Percentiles rank a stretch among this genome's conserved stretches.
Conservation (phyloP, 2,797 vertebrate species). For the Cyprinodon diabolis region DNA sequence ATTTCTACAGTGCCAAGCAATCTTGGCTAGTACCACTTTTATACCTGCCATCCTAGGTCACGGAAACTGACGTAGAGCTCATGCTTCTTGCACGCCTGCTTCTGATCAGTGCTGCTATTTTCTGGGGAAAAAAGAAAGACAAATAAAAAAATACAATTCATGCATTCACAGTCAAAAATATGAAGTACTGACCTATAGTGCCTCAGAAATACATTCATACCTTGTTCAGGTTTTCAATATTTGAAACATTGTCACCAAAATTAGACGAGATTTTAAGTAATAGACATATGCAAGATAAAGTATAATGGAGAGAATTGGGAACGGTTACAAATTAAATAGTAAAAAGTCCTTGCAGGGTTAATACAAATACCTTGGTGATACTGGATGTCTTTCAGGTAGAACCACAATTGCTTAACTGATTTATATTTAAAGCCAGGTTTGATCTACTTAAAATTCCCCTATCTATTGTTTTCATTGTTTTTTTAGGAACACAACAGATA, state of each 20-base stretch:
- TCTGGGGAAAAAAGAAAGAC: slow-evolving; percentile 79
- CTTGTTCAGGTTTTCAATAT: not conserved
- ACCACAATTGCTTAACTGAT: too few relatives aligned
- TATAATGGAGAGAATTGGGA: not conserved
- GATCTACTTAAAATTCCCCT: too few relatives aligned
- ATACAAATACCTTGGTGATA: too few relatives aligned
- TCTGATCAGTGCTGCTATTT: slow-evolving; percentile 95
- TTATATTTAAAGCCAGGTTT: too few relatives aligned
- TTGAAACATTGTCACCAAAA: not conserved
- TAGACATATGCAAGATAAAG: not conserved
- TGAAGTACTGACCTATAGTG: slow-evolving; percentile 27
- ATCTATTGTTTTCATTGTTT: not conserved
- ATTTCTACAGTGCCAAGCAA: not conserved
- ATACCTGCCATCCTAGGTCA: slow-evolving; percentile 98
- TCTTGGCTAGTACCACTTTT: slow-evolving; percentile 42
- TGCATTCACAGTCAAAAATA: slow-evolving; percentile 34
- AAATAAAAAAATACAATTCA: slow-evolving; percentile 34
- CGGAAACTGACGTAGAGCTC: slow-evolving; percentile 97
- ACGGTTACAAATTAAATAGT: too few relatives aligned
- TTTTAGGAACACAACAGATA: not conserved
- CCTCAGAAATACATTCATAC: not conserved
- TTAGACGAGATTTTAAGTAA: not conserved
- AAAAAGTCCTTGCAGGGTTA: too few relatives aligned
- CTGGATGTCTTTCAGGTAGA: not conserved
- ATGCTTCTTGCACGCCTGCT: slow-evolving; percentile 98